A percentile compares a stretch with the other conserved stretches of the same genome.
Conservation (phyloP, 2,888 invertebrate species). For the Pammene aurita region DNA sequence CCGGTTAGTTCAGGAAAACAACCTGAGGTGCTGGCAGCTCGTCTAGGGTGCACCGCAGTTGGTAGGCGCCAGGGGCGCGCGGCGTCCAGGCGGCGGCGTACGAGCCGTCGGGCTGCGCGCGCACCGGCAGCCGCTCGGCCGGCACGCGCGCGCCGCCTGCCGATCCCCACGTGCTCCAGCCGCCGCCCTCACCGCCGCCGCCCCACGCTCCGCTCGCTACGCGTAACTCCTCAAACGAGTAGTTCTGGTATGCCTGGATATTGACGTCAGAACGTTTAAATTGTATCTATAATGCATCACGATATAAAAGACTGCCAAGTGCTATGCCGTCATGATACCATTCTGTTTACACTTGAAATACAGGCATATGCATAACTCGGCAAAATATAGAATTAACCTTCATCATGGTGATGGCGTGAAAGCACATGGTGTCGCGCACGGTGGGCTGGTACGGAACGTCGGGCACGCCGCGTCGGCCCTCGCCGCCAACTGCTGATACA, state of each 20-base stretch:
- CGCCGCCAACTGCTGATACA: conserved; percentile 85
- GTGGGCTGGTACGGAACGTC: conserved; percentile 93
- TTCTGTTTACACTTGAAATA: conserved; percentile 5
- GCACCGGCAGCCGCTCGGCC: conserved; percentile 89
- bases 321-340: conserved; percentile 1
- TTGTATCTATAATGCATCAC: not conserved
- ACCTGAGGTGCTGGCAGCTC: conserved; percentile 90
- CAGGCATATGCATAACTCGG: not conserved
- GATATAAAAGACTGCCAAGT: not conserved
- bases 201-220: conserved; percentile 77
- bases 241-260: conserved; percentile 91
- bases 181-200: conserved; percentile 59
- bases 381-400: conserved; percentile 83
- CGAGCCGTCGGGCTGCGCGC: conserved; percentile 90
- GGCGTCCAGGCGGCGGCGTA: conserved; percentile 96
- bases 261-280: not conserved
- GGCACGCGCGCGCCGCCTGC: conserved; percentile 72
- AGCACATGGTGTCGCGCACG: conserved; percentile 94
- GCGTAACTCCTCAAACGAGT: conserved; percentile 97
- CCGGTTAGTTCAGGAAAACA: not conserved
- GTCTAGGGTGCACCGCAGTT: conserved; percentile 93
- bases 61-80: conserved; percentile 93
- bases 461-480: conserved; percentile 67
- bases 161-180: conserved; percentile 60
- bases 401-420: conserved; percentile 98